Conservation (phyloP, 1,140 invertebrate species). For the Drosophila grimshawi region DNA sequence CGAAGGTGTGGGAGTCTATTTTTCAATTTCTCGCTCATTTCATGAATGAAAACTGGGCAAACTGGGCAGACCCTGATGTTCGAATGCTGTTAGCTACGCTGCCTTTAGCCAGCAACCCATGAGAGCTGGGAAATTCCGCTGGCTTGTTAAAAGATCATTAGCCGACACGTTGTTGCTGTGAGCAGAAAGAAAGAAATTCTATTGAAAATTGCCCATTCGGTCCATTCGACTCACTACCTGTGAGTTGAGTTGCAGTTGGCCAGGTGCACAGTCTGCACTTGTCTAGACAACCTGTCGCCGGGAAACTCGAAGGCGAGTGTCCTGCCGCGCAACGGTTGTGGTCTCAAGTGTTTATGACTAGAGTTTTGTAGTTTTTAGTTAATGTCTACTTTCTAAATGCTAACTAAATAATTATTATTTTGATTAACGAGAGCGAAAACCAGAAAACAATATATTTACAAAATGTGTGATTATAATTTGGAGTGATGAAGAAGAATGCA, state of each 20-base stretch:
- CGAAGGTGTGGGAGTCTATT: background rate
- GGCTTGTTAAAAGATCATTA: conserved; percentile 3
- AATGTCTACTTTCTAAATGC: no score
- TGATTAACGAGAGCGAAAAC: no score
- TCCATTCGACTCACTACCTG: background rate
- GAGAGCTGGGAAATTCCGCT: background rate
- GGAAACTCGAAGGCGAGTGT: background rate
- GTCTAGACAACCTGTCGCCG: conserved; percentile 1
- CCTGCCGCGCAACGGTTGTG: background rate
- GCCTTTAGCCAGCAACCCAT: background rate
- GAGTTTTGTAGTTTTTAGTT: background rate
- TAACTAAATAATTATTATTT: background rate
- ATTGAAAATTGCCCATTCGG: conserved; percentile 1
- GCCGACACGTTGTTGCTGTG: background rate
- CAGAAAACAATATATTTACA: no score
- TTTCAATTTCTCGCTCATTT: background rate
- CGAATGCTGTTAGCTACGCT: background rate
- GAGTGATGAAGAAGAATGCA: no score
- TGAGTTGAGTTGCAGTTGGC: background rate
- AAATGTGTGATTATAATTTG: no score
- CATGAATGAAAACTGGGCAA: conserved; percentile 1
- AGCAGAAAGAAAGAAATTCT: conserved; percentile 2
- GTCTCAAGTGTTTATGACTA: background rate
- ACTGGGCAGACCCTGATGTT: background rate
- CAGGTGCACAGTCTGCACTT: background rate